These are phyloP conservation scores for Heliconius hermathena DNA, from an alignment of 1,140 invertebrate species.

Conservation along the genomic window DNA sequence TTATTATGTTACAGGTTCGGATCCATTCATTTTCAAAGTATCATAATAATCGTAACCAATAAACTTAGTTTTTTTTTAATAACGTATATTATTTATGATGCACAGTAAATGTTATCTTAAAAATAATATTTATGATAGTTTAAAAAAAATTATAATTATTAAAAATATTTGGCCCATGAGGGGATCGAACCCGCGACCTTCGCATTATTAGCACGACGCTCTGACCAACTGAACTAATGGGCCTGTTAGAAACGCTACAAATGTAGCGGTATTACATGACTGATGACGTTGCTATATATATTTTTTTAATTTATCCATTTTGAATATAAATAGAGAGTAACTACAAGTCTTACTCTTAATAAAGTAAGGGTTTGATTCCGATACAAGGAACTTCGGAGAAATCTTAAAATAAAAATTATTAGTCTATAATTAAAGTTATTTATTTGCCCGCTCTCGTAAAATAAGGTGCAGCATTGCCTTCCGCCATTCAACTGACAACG, in stretches of 20 bases:
- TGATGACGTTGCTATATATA: neutral
- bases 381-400: too few species aligned
- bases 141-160: neutral
- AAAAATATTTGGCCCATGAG: conserved; percentile 39
- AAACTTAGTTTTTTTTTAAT: too few species aligned
- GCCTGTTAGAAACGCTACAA: neutral
- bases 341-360: too few species aligned
- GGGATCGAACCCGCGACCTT: conserved; percentile 49
- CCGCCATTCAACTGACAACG: neutral
- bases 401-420: too few species aligned
- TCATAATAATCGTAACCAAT: too few species aligned
- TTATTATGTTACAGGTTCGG: too few species aligned
- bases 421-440: too few species aligned
- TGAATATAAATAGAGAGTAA: too few species aligned
- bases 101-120: neutral
- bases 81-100: too few species aligned
- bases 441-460: neutral
- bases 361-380: too few species aligned
- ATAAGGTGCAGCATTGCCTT: neutral
- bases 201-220: conserved; percentile 45
- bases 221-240: conserved; percentile 48
- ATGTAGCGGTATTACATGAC: neutral
- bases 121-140: neutral
- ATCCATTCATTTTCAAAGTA: too few species aligned
- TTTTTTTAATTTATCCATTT: too few species aligned